Percentiles rank a stretch among this genome's conserved stretches.
Evolutionary conservation across 2,888 invertebrate species (phyloP).

Genomic region (Platynereis dumerilii): DNA sequence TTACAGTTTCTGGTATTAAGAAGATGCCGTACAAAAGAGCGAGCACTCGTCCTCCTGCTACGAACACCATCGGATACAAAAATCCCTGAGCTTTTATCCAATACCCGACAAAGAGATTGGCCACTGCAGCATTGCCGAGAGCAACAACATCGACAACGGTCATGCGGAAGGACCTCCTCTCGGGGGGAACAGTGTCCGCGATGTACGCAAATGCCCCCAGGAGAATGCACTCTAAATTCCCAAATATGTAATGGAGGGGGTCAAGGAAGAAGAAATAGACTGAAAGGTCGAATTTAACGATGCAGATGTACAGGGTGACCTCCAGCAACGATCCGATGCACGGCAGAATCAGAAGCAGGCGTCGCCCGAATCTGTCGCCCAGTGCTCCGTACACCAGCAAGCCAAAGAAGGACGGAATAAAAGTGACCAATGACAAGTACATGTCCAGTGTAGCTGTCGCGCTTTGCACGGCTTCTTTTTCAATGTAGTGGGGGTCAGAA

Average conservation of each 20-base stretch:
- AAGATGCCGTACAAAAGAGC: constrained; percentile 17
- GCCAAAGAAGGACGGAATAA: constrained; percentile 9
- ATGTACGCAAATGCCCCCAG: constrained; percentile 18
- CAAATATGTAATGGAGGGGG: constrained; percentile 10
- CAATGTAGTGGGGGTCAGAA: constrained; percentile 16
- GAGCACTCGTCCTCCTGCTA: constrained; percentile 5
- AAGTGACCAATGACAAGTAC: constrained; percentile 6
- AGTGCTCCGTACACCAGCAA: constrained; percentile 5
- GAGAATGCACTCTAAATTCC: background rate
- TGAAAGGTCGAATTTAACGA: constrained; percentile 14
- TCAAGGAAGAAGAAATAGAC: constrained; percentile 8
- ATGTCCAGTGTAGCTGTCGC: constrained; percentile 16
- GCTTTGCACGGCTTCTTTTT: constrained; percentile 7
- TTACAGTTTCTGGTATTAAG: constrained; percentile 19
- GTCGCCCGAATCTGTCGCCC: constrained; percentile 13
- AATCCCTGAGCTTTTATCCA: constrained; percentile 12
- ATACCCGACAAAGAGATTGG: constrained; percentile 11
- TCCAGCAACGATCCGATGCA: constrained; percentile 9
- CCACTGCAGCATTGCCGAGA: background rate
- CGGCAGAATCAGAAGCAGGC: constrained; percentile 14
- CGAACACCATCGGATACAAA: constrained; percentile 11
- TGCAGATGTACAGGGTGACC: constrained; percentile 5
- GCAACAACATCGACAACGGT: constrained; percentile 10
- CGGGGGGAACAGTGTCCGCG: constrained; percentile 9
- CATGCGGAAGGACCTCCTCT: constrained; percentile 15